Percentiles rank a stretch among this genome's conserved stretches.
Evolutionary conservation across 2,797 vertebrate species (phyloP).

Genomic region (Morus bassanus): DNA sequence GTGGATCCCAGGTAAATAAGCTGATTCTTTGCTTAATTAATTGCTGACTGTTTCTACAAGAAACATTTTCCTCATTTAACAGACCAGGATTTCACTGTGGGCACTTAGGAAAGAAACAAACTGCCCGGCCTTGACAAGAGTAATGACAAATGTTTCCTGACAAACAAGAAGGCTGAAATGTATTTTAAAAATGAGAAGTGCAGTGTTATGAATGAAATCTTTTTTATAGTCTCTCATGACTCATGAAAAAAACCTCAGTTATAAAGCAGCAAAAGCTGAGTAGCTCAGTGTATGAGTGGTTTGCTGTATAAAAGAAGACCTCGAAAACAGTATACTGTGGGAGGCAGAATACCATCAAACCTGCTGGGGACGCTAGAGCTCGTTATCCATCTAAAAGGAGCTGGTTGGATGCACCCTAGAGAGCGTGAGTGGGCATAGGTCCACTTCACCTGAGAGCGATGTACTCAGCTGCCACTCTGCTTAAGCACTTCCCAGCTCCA

Average conservation of each 20-base stretch:
- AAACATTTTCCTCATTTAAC: neutral
- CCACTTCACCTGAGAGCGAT: rapidly evolving
- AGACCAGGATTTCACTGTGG: neutral
- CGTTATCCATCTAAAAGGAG: neutral
- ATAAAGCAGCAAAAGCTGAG: neutral
- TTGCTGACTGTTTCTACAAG: neutral
- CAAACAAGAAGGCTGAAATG: neutral
- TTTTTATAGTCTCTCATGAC: neutral
- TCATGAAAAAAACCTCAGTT: neutral
- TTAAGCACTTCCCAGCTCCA: neutral
- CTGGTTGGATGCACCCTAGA: neutral
- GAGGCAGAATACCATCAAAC: neutral
- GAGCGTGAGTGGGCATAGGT: neutral
- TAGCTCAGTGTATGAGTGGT: rapidly evolving
- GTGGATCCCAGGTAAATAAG: neutral
- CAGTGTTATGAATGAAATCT: neutral
- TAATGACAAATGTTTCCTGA: neutral
- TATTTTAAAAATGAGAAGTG: neutral
- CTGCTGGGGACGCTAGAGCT: neutral
- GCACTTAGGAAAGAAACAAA: neutral
- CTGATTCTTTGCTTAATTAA: neutral
- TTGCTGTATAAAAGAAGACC: rapidly evolving
- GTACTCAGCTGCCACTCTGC: neutral
- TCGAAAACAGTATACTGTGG: neutral
- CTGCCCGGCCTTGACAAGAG: neutral